Percentiles rank a stretch among this genome's conserved stretches.
Evolutionary conservation across 2,888 invertebrate species (phyloP).

Genomic region (Drosophila neoperkinsi): DNA sequence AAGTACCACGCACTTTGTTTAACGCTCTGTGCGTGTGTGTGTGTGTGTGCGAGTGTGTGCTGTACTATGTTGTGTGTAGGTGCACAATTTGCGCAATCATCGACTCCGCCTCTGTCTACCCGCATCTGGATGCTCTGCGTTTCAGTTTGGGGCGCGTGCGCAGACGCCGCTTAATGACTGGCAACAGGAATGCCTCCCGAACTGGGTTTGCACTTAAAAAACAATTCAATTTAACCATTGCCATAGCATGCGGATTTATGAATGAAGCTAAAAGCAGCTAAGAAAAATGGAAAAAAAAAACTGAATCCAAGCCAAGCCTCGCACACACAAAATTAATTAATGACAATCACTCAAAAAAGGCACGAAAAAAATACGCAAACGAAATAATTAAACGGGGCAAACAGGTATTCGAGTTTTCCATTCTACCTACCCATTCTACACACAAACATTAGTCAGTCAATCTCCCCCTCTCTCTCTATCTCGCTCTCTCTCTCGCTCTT

Average conservation of each 20-base stretch:
- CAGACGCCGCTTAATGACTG: conserved; percentile 69
- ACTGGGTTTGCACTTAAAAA: conserved; percentile 66
- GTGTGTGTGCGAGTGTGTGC: neutral
- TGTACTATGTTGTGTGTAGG: conserved; percentile 63
- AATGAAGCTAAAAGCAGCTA: conserved; percentile 57
- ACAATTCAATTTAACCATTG: conserved; percentile 77
- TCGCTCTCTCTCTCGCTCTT: conserved; percentile 21
- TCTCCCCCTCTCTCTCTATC: conserved; percentile 25
- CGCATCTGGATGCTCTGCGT: conserved; percentile 15
- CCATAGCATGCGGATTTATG: conserved; percentile 64
- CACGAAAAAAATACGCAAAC: conserved; percentile 72
- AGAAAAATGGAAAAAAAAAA: conserved; percentile 22
- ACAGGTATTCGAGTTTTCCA: conserved; percentile 70
- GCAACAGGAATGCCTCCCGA: conserved; percentile 63
- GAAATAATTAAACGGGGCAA: conserved; percentile 80
- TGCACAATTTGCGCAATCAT: conserved; percentile 79
- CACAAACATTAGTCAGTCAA: conserved; percentile 41
- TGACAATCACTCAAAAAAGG: conserved; percentile 81
- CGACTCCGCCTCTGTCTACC: conserved; percentile 39
- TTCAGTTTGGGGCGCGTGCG: conserved; percentile 67
- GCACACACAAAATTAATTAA: conserved; percentile 78
- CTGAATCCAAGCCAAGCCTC: conserved; percentile 26
- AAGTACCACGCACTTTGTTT: conserved; percentile 78
- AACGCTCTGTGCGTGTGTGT: conserved; percentile 13
- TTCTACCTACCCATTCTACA: conserved; percentile 64